Evolutionary conservation across 2,888 invertebrate species (phyloP).

Genomic region (Peribatodes rhomboidaria): DNA sequence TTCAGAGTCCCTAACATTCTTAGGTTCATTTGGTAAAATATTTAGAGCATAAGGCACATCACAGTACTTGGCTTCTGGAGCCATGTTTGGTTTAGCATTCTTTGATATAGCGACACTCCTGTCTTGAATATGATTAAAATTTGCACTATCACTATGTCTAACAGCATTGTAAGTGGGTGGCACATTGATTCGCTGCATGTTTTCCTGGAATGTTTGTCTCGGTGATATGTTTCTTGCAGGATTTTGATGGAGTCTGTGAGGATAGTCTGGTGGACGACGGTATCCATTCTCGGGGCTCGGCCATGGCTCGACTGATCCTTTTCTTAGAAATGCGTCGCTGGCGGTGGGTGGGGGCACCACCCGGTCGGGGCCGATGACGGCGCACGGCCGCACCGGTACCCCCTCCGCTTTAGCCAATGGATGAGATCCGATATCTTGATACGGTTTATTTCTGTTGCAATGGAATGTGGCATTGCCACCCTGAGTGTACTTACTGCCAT

Average conservation of each 20-base stretch:
- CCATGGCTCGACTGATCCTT: constrained; percentile 71
- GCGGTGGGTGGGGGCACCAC: constrained; percentile 67
- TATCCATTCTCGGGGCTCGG: constrained; percentile 64
- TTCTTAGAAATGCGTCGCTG: constrained; percentile 70
- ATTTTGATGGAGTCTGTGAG: constrained; percentile 69
- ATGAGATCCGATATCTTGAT: constrained; percentile 74
- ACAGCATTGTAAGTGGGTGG: constrained; percentile 72
- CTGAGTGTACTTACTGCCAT: constrained; percentile 76
- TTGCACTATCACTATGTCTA: constrained; percentile 70
- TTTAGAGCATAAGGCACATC: constrained; percentile 83
- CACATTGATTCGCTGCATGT: constrained; percentile 82
- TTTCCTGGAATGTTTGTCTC: constrained; percentile 85
- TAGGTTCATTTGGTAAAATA: constrained; percentile 72
- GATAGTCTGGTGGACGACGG: constrained; percentile 74
- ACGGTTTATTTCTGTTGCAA: constrained; percentile 72
- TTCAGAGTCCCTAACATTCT: constrained; percentile 71
- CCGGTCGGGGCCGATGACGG: constrained; percentile 83
- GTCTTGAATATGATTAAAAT: constrained; percentile 58
- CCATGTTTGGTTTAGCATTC: constrained; percentile 69
- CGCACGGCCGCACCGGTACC: constrained; percentile 77
- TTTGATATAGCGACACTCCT: constrained; percentile 60
- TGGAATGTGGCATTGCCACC: constrained; percentile 64
- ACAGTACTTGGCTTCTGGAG: constrained; percentile 77
- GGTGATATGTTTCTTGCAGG: constrained; percentile 83
- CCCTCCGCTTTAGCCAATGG: constrained; percentile 77